Conservation (phyloP, 2,888 invertebrate species). For the Autographa gamma region DNA sequence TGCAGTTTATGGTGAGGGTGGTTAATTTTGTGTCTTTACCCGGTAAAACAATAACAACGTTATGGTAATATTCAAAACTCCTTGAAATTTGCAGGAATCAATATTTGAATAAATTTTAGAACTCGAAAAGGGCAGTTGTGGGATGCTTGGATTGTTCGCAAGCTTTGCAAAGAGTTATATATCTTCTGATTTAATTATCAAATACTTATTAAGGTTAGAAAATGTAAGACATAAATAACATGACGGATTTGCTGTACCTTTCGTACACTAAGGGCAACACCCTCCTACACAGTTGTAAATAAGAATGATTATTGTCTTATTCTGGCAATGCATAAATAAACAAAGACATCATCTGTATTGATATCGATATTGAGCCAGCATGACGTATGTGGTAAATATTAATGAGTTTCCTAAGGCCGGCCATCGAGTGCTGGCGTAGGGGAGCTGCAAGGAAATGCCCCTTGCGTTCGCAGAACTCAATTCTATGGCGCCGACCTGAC, state of each 20-base stretch:
- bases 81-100: background rate
- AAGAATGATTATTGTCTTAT: background rate
- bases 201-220: background rate
- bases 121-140: background rate
- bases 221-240: no score
- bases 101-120: background rate
- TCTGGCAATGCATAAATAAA: constrained; percentile 12
- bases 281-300: background rate
- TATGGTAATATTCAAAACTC: background rate
- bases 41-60: background rate
- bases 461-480: constrained; percentile 81
- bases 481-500: constrained; percentile 79
- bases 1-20: background rate
- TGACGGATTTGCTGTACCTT: no score
- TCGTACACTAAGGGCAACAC: no score
- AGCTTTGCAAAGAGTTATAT: background rate
- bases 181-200: background rate
- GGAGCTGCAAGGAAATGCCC: constrained; percentile 80
- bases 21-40: background rate
- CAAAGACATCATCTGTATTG: constrained; percentile 28
- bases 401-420: constrained; percentile 77
- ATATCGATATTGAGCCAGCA: constrained; percentile 54
- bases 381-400: constrained; percentile 77
- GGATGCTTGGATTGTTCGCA: background rate
- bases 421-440: constrained; percentile 66